phyloP scores from a whole-genome alignment of 1,140 invertebrate species.

The Cydia pomonella region DNA sequence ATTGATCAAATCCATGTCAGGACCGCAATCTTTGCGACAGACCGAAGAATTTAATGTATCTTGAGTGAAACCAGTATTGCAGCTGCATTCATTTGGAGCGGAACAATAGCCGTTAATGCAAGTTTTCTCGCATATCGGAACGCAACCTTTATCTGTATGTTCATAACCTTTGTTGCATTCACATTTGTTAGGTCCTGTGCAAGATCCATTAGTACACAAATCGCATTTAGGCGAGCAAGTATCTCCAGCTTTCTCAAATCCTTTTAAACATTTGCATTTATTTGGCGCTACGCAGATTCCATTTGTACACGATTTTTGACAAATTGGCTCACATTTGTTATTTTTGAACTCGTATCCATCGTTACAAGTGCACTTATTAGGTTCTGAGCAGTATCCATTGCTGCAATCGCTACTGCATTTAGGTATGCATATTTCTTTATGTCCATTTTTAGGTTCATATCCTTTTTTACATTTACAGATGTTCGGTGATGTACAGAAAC shows the following conservation, averaged over 20 bases:
- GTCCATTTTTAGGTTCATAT: background rate
- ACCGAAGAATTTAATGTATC: constrained; percentile 18
- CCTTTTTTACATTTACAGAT: constrained; percentile 44
- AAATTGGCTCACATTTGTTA: constrained; percentile 11
- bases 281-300: constrained; percentile 12
- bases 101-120: constrained; percentile 74
- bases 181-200: constrained; percentile 77
- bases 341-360: background rate
- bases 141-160: constrained; percentile 53
- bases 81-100: constrained; percentile 47
- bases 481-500: constrained; percentile 58
- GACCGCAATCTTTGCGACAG: constrained; percentile 44
- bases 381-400: background rate
- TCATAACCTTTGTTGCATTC: constrained; percentile 54
- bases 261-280: constrained; percentile 17
- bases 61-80: constrained; percentile 35
- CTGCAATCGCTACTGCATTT: background rate
- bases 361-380: background rate
- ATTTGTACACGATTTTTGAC: constrained; percentile 79
- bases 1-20: constrained; percentile 44
- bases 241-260: background rate
- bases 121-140: constrained; percentile 65
- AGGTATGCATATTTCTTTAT: background rate
- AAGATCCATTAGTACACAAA: constrained; percentile 79
- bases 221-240: constrained; percentile 43